A percentile compares a stretch with the other conserved stretches of the same genome.
These are phyloP conservation scores for Lepidurus packardi DNA, from an alignment of 1,140 invertebrate species.

Conservation along the genomic window DNA sequence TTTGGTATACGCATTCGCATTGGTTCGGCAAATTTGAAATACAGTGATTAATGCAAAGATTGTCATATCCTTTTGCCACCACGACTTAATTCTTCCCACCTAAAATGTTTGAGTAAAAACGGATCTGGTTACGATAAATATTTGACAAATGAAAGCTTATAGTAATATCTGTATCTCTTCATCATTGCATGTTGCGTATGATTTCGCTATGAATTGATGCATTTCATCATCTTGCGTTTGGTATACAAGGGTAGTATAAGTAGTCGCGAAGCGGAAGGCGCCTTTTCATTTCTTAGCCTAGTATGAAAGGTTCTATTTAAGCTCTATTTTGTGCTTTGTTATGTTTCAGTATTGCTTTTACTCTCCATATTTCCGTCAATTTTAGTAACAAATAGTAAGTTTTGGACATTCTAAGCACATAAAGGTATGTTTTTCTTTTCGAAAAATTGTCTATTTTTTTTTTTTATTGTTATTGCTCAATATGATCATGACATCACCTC, in stretches of 20 bases:
- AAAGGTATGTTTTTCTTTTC: no score
- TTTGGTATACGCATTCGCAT: neutral
- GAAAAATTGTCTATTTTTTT: no score
- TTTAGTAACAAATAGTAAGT: no score
- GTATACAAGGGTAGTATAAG: neutral
- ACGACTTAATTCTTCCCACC: no score
- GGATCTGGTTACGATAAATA: neutral
- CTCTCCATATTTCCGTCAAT: neutral
- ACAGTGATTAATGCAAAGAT: no score
- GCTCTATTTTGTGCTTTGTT: neutral
- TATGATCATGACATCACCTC: no score
- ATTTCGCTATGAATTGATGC: neutral
- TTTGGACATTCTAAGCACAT: no score
- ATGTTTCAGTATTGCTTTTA: neutral
- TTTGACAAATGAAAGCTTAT: neutral
- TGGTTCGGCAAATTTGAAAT: no score
- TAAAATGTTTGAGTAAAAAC: neutral
- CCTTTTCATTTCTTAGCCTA: neutral
- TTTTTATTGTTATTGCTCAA: no score
- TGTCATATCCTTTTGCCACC: no score
- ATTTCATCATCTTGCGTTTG: neutral
- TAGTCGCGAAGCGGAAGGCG: neutral
- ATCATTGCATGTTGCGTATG: neutral
- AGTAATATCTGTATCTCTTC: no score
- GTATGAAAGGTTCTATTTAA: neutral